Conservation (phyloP, 2,113 vertebrate genomes). For the Fulica atra region DNA sequence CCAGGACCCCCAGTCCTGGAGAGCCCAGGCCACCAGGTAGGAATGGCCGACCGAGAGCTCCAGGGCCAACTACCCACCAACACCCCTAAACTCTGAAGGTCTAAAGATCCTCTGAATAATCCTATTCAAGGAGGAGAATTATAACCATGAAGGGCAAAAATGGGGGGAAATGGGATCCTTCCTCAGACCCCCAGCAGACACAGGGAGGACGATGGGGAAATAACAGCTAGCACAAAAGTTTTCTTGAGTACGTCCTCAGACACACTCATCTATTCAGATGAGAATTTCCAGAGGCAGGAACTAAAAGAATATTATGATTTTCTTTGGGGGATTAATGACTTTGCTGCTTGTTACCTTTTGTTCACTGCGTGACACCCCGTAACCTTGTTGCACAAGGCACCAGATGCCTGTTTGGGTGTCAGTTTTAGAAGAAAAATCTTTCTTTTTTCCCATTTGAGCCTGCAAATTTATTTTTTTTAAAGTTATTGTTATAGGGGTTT, state of each 20-base stretch:
- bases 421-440: background rate
- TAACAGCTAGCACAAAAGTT: constrained; percentile 24
- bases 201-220: background rate
- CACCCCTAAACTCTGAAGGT: background rate
- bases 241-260: background rate
- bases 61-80: background rate
- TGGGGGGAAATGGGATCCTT: constrained; percentile 29
- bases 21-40: background rate
- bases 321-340: constrained; percentile 51
- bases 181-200: constrained; percentile 17
- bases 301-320: constrained; percentile 37
- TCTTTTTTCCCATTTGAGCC: background rate
- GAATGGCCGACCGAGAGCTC: background rate
- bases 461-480: background rate
- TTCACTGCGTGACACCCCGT: background rate
- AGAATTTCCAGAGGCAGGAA: constrained; percentile 50
- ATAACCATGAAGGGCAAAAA: constrained; percentile 51
- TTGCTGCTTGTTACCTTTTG: constrained; percentile 39
- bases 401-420: constrained; percentile 32
- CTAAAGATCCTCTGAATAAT: constrained; percentile 51
- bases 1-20: background rate
- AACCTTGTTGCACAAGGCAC: constrained; percentile 8
- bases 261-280: background rate
- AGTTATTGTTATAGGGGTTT: background rate
- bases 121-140: constrained; percentile 43